Base-by-base conservation (phyloP, 2,113 vertebrate species). In the Platysternon megacephalum region DNA sequence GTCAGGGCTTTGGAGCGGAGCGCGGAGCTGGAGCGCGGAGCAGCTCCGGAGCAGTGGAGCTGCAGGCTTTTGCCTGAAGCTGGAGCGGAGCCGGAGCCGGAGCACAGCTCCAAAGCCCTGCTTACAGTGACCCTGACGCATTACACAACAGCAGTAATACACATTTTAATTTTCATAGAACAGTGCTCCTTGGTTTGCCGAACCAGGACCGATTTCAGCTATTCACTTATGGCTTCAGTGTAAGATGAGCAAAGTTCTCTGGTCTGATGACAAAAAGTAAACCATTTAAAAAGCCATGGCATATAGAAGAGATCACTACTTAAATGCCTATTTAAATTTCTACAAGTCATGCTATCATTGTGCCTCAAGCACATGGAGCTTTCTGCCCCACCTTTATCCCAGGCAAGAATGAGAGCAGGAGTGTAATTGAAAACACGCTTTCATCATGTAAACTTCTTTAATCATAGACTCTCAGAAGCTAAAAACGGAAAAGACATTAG, bases 401-500 rank as follows among this genome's bases (percentile, higher is more conserved):
- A 95, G 84, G 35, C 94, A 97, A 92, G 82, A 92, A 97, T 83
- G 93, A 87, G 42, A 78, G 42, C 42, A 46, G 92, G 91, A 94
- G 82, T 95, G 84, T 94, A 97, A 97, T 86, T 96, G 95, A 91
- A 97, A 97, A 96, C 94, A 87, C 78, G 49, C 94, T 95, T 89
- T 86, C 65, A 88, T 85, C 96, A 94, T 93, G 97, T 79, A 95
- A 97, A 93, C 88, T 88, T n/a, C 89, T 94, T 95, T 92, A 97
- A 96, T 97, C 94, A 97, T 7, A 96, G 93, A 93, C 79, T 86
- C 87, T 95, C 84, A 90, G 46, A 46, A 91, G 94, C 85, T 95
- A 94, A 93, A 96, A 97, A 94, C 94, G 94, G 84, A 95, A 95
- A 86, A 97, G 91, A 96, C 90, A 49, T 97, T 93, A 95, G 93